Base-by-base conservation (phyloP, 2,113 vertebrate species). In the Hippocampus barbouri region DNA sequence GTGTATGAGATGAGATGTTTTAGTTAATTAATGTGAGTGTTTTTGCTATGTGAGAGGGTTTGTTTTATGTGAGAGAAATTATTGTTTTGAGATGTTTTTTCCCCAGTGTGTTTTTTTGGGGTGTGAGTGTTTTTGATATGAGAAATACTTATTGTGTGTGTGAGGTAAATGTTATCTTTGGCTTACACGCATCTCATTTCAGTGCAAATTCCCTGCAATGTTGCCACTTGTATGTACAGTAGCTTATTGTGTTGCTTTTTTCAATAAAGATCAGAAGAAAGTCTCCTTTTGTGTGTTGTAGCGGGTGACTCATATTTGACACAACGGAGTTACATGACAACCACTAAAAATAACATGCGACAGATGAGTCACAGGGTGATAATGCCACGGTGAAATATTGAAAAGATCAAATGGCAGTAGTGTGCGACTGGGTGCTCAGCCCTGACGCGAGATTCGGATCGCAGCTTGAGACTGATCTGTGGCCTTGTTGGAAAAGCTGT, bases 311-410 rank as follows among this genome's bases (percentile, higher is more conserved):
- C 79, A 82, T 59, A 51, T 54, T 30, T 53, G n/a, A 71, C 73
- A 83, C 74, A 82, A 80, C 76, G 65, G 51, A 70, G 41, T 25
- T 25, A 9, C 41, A 18, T 47, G 41, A 12, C 1, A 70, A 51
- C 59, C 27, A 57, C 30, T 61, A 49, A 69, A 45, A 62, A 30
- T 68, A 40, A 60, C 78, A 68, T 40, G 66, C 62, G 75, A 66
- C 30, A 9, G 60, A 83, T 87, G 85, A 85, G 75, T 90, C 82
- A 88, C 15, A 41, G 59, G 59, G 68, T 59, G 81, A 71, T 72
- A 73, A 66, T 27, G 43, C 47, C 14, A 78, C 68, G 34, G 30
- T 62, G 72, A 79, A 79, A 78, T 70, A 74, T 79, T 66, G 5
- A 54, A 43, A 57, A 56, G 40, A 77, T 34, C 40, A 49, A 74